Evolutionary conservation across 1,140 invertebrate genomes (phyloP).

Genomic region (Cherax destructor): DNA sequence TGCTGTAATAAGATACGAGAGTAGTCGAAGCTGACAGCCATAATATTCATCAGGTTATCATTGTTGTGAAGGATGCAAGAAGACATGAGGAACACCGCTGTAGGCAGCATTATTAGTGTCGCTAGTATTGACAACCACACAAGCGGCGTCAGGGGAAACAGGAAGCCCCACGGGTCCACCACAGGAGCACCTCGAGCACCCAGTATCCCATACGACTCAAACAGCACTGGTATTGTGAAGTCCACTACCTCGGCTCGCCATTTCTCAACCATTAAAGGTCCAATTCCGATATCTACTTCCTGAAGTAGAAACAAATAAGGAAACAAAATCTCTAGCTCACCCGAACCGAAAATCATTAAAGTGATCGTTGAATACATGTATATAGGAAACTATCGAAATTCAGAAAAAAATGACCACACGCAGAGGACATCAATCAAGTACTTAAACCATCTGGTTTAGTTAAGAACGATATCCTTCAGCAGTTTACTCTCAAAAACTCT

Average conservation of each 20-base stretch:
- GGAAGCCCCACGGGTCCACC: slow-evolving; percentile 32
- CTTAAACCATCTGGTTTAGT: too few species aligned
- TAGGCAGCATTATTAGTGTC: background rate
- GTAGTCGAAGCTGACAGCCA: background rate
- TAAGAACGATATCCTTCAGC: too few species aligned
- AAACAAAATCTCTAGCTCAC: too few species aligned
- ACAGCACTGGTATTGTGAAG: background rate
- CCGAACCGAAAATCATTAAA: too few species aligned
- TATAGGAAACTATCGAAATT: too few species aligned
- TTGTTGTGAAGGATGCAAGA: background rate
- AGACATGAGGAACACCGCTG: background rate
- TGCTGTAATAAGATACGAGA: background rate
- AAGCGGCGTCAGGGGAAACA: slow-evolving; percentile 3
- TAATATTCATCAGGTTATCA: background rate
- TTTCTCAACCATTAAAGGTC: background rate
- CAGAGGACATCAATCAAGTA: too few species aligned
- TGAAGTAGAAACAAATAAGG: background rate
- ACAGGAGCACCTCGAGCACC: background rate
- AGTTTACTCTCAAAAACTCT: too few species aligned
- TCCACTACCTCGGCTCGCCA: background rate
- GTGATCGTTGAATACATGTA: too few species aligned
- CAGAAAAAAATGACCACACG: too few species aligned
- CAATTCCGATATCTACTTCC: slow-evolving; percentile 24
- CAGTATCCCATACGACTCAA: background rate
- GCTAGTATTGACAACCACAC: background rate